Conservation (phyloP, 64 coral and sea anemone species). For the Montipora efflorescens region DNA sequence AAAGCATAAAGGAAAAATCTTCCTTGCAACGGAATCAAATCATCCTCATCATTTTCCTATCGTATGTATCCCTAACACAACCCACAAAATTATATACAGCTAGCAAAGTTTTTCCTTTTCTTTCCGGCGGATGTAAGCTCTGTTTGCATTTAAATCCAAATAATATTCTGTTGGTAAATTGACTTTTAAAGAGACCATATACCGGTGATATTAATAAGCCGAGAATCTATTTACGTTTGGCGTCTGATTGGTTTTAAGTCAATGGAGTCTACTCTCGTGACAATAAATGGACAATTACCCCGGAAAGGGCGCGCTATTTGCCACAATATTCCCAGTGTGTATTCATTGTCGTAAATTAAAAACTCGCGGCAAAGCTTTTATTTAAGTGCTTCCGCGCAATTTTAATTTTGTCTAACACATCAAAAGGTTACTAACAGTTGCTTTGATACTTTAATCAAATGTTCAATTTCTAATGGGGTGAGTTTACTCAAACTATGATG, state of each 20-base stretch:
- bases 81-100: not conserved
- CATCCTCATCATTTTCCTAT: not conserved
- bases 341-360: not conserved
- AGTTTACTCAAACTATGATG: too few relatives aligned
- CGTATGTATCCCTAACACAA: not conserved
- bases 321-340: not conserved
- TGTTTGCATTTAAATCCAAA: conserved; percentile 30
- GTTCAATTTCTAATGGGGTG: too few relatives aligned
- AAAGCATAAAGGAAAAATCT: too few relatives aligned
- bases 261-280: not conserved
- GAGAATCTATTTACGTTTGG: not conserved
- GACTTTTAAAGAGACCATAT: not conserved
- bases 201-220: not conserved
- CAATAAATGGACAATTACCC: conserved; percentile 20
- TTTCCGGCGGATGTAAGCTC: not conserved
- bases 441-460: too few relatives aligned
- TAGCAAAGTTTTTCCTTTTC: not conserved
- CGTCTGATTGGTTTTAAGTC: not conserved
- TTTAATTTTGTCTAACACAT: not conserved
- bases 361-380: not conserved
- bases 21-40: not conserved
- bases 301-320: not conserved
- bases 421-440: too few relatives aligned
- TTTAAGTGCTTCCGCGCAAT: not conserved
- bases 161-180: not conserved